Base-by-base conservation (phyloP, 2,888 invertebrate species). In the Ephialtes manifestator region DNA sequence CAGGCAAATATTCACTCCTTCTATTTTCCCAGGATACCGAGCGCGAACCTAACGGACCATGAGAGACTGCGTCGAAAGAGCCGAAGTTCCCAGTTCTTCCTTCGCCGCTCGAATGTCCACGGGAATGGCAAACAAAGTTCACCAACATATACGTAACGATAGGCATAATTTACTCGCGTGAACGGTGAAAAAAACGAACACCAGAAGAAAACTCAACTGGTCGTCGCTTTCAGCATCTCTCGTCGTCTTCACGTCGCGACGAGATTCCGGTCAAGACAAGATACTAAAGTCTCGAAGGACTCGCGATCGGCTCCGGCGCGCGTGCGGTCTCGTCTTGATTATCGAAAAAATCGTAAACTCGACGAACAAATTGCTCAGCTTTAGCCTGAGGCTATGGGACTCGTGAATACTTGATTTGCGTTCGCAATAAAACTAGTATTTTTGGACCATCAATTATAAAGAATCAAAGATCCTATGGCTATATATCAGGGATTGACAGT, bases 281-380 rank as follows among this genome's bases (percentile, higher is more conserved):
- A 85, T 79, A 79, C 81, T 85, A 79, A 85, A 85, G 68, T 75
- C 51, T 58, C 63, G 15, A 4, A 63, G 70, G 72, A 58, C 76
- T 71, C 60, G 43, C 51, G 80, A 78, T 81, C 46, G 35, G 60
- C 20, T 24, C 48, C 51, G 48, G 39, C 63, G 81, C 58, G 81
- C 76, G 70, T 70, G 76, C 71, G 81, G 75, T 81, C 72, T 70
- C 48, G 63, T 35, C 31, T 68, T 71, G 75, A 75, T 75, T 82
- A 77, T 82, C 70, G 18, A 67, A 85, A 85, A 85, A 85, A 85
- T 82, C 78, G 70, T 85, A 85, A 85, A 85, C 60, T 84, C 84
- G 20, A 53, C 63, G 78, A 78, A 74, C 68, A 74, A 78, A 84
- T 81, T 78, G 71, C 74, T 74, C 18, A 31, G 46, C 67, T 60